These are phyloP conservation scores for Thymelicus lineola DNA, from an alignment of 2,888 invertebrate genomes.

Conservation along the genomic window DNA sequence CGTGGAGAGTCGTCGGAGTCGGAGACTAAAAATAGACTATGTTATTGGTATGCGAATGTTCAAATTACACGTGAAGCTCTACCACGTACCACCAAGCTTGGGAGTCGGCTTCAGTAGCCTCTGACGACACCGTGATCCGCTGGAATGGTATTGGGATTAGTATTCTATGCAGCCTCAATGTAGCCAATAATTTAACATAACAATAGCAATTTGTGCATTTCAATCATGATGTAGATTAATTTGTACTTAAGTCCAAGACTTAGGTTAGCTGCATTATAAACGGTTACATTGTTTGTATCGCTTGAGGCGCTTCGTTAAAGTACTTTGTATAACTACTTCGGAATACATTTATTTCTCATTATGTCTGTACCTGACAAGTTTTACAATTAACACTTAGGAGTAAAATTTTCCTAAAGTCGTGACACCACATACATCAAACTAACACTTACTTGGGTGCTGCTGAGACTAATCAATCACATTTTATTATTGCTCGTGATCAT, in stretches of 20 bases:
- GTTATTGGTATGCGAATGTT: too few relatives aligned
- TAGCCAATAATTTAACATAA: too few relatives aligned
- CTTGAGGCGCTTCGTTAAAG: slow-evolving; percentile 32
- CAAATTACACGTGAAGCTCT: too few relatives aligned
- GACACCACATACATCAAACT: slow-evolving; percentile 36
- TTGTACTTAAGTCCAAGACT: background rate
- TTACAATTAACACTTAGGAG: slow-evolving; percentile 45
- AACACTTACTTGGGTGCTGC: slow-evolving; percentile 16
- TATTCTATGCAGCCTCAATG: too few relatives aligned
- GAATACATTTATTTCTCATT: slow-evolving; percentile 46
- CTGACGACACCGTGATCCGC: too few relatives aligned
- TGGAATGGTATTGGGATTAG: too few relatives aligned
- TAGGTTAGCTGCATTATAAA: slow-evolving; percentile 12
- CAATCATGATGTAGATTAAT: background rate
- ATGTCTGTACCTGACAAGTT: slow-evolving; percentile 41
- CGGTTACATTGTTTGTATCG: slow-evolving; percentile 28
- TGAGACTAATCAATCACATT: slow-evolving; percentile 32
- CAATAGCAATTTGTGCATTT: background rate
- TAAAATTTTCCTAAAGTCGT: slow-evolving; percentile 48
- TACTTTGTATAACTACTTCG: slow-evolving; percentile 39
- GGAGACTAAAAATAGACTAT: too few relatives aligned
- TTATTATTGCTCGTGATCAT: slow-evolving; percentile 17
- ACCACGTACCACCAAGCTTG: too few relatives aligned
- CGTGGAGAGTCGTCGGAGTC: too few relatives aligned
- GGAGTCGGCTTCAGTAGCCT: too few relatives aligned